A percentile compares a stretch with the other conserved stretches of the same genome.
Conservation (phyloP, 2,113 vertebrate genomes). For the Conger conger region DNA sequence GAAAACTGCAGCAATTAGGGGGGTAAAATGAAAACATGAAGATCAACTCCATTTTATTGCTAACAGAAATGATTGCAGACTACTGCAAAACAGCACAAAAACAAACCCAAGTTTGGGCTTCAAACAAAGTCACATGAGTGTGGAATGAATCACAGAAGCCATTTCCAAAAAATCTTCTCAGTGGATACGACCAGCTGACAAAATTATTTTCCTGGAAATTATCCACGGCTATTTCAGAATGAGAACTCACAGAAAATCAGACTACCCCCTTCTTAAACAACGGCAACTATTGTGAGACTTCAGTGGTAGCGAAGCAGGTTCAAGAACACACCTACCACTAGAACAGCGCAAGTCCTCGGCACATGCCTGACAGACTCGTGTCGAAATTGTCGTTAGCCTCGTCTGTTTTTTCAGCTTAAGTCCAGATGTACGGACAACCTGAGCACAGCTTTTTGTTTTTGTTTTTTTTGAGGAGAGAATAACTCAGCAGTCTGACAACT, state of each 20-base stretch:
- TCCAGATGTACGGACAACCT: neutral
- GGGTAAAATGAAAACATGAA: neutral
- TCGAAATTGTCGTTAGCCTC: neutral
- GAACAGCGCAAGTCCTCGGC: neutral
- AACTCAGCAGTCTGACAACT: no score
- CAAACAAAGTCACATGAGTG: neutral
- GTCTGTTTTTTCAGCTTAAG: neutral
- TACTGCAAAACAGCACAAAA: neutral
- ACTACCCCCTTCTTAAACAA: neutral
- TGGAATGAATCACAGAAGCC: neutral
- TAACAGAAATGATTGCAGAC: neutral
- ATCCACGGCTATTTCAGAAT: neutral
- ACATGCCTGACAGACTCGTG: no score
- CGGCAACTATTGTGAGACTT: neutral
- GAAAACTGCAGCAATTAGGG: constrained; percentile 27
- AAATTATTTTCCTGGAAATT: neutral
- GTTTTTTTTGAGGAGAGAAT: no score
- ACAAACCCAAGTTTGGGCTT: neutral
- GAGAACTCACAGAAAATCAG: neutral
- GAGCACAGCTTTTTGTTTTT: no score
- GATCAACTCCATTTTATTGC: neutral
- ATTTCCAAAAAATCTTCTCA: neutral
- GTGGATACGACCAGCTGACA: neutral
- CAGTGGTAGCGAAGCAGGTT: neutral
- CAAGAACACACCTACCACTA: neutral